phyloP scores from a whole-genome alignment of 2,888 invertebrate genomes.

The Idaea straminata region DNA sequence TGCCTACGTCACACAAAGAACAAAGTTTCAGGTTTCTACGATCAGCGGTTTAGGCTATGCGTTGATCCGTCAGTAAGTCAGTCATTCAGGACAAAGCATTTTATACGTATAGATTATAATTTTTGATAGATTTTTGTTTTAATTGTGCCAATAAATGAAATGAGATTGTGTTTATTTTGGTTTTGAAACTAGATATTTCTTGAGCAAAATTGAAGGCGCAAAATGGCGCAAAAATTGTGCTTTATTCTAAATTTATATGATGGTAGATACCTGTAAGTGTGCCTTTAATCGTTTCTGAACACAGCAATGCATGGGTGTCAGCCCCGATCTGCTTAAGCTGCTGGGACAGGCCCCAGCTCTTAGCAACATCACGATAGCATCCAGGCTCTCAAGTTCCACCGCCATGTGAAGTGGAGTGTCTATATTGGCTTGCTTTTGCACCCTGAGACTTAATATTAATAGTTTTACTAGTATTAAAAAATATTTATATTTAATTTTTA shows the following conservation, averaged over 20 bases:
- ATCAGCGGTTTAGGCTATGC: too few species aligned
- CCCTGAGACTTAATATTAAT: conserved; percentile 24
- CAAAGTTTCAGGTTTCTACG: too few species aligned
- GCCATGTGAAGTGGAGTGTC: conserved; percentile 78
- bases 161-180: not conserved
- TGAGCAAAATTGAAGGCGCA: not conserved
- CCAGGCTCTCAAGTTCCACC: conserved; percentile 42
- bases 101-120: too few species aligned
- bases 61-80: too few species aligned
- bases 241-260: not conserved
- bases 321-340: conserved; percentile 24
- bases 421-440: conserved; percentile 26
- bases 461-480: too few species aligned
- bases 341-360: conserved; percentile 23
- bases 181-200: not conserved
- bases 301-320: conserved; percentile 35
- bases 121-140: too few species aligned
- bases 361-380: conserved; percentile 23
- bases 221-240: too few species aligned
- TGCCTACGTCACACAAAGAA: too few species aligned
- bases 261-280: conserved; percentile 29
- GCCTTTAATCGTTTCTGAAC: conserved; percentile 30
- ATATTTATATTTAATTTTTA: too few species aligned
- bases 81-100: too few species aligned
- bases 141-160: too few species aligned